Conservation (phyloP, 2,888 invertebrate genomes). For the Xanthorhoe designata region DNA sequence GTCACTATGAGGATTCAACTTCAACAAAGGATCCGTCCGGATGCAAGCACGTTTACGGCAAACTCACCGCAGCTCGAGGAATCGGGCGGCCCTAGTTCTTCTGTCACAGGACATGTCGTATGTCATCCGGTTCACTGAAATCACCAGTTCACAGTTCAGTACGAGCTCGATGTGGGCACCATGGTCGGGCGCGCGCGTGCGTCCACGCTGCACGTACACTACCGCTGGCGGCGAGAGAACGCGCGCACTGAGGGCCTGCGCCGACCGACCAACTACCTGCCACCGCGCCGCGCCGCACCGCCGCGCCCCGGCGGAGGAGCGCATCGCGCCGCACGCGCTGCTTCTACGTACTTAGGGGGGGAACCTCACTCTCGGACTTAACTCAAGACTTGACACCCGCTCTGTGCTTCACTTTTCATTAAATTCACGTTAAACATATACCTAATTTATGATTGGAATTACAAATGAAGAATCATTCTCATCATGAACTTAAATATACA, state of each 20-base stretch:
- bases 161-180: conserved; percentile 68
- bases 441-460: too few relatives aligned
- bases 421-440: not conserved
- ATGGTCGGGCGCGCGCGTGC: conserved; percentile 73
- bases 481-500: not conserved
- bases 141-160: conserved; percentile 69
- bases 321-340: conserved; percentile 79
- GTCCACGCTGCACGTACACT: conserved; percentile 79
- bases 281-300: conserved; percentile 69
- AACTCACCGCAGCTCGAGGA: conserved; percentile 85
- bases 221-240: conserved; percentile 83
- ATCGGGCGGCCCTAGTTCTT: conserved; percentile 82
- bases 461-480: not conserved
- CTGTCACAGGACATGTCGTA: conserved; percentile 84
- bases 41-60: conserved; percentile 70
- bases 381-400: conserved; percentile 48
- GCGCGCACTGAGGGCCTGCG: conserved; percentile 79
- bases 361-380: conserved; percentile 58
- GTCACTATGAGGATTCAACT: conserved; percentile 78
- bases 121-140: conserved; percentile 69
- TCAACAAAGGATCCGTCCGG: conserved; percentile 69
- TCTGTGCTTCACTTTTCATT: conserved; percentile 41
- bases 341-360: conserved; percentile 49
- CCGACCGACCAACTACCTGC: conserved; percentile 73
- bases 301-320: conserved; percentile 58